phyloP scores from a whole-genome alignment of 2,113 vertebrate species.

The Chaetorhynchus papuensis region DNA sequence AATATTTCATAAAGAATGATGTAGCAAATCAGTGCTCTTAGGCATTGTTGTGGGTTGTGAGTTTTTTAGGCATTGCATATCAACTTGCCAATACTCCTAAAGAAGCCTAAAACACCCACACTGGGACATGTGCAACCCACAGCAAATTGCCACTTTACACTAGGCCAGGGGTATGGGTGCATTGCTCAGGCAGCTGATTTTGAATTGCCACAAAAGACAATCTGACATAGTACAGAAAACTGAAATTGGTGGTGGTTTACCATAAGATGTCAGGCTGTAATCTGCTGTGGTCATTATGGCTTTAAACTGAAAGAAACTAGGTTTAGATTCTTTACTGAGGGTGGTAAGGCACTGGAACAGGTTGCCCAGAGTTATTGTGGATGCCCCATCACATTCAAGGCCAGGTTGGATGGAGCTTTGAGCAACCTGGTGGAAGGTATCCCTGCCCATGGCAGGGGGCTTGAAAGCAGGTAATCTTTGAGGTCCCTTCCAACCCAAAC shows the following conservation, averaged over 20 bases:
- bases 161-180: not conserved
- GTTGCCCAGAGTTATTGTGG: not conserved
- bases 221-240: not conserved
- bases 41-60: not conserved
- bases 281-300: not conserved
- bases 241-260: not conserved
- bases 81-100: not conserved
- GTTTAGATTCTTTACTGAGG: not conserved
- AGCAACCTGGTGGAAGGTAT: not conserved
- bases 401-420: not conserved
- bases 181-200: not conserved
- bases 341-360: not conserved
- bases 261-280: not conserved
- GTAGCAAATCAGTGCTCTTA: not conserved
- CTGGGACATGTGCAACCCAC: not conserved
- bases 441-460: not conserved
- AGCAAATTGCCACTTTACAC: not conserved
- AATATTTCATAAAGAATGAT: not conserved
- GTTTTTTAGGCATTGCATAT: not conserved
- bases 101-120: not conserved
- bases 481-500: not conserved
- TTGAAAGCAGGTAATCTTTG: not conserved
- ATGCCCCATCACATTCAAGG: not conserved
- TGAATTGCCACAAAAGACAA: not conserved
- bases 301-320: not conserved